Conservation (phyloP, 2,113 vertebrate species). For the Gorsachius goisagi region DNA sequence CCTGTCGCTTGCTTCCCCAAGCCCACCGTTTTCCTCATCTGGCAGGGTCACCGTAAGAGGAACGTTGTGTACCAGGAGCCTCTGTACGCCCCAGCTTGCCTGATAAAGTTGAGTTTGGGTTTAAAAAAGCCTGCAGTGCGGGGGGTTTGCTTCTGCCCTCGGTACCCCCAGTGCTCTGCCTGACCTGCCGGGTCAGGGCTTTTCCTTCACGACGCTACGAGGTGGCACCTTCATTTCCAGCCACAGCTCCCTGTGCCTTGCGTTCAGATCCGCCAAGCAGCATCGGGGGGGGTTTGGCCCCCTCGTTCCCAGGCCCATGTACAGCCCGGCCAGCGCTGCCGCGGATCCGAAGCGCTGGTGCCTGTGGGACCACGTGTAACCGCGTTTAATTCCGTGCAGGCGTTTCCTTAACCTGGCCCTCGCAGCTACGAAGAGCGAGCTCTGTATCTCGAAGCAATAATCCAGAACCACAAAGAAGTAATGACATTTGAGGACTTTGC, state of each 20-base stretch:
- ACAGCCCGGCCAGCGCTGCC: neutral
- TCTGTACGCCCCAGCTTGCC: neutral
- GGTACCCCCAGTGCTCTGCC: neutral
- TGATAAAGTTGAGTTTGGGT: neutral
- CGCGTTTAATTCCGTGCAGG: neutral
- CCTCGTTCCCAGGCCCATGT: rapidly evolving
- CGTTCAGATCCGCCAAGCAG: neutral
- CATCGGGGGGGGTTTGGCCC: neutral
- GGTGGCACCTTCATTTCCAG: neutral
- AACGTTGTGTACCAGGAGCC: neutral
- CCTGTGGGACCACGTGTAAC: neutral
- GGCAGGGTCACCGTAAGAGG: neutral
- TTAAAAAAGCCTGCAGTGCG: neutral
- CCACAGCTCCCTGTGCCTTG: neutral
- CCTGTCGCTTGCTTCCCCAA: neutral
- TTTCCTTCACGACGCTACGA: neutral
- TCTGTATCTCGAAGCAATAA: constrained; percentile 95
- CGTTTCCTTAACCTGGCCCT: constrained; percentile 76
- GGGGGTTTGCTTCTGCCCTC: neutral
- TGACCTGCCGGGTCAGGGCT: neutral
- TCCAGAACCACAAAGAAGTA: constrained; percentile 95
- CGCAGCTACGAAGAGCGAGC: constrained; percentile 95
- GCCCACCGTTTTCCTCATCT: neutral
- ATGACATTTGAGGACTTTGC: constrained; percentile 98
- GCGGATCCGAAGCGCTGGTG: neutral